Evolutionary conservation across 2,113 vertebrate genomes (phyloP), one percentile per base, ranked within the genome.

Genomic region (Oceanites oceanicus): DNA sequence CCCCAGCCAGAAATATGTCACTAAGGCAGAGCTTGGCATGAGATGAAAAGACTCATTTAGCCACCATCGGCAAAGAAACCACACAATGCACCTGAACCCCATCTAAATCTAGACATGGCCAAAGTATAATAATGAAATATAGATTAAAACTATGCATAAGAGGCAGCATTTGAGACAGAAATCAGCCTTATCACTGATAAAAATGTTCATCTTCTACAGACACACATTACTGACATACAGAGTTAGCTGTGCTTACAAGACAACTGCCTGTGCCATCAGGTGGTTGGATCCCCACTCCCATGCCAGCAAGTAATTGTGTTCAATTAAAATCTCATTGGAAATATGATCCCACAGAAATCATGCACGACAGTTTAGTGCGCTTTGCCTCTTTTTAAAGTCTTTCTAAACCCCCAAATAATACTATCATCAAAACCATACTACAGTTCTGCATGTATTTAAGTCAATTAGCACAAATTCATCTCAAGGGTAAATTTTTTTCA

Each of bases 401-500:
- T 94, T 38, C 50, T 80, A 72, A 74, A 76, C 14, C 18, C 38
- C 32, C 19, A 86, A 47, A 93, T 47, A 86, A 74, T 27, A 18
- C 2, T 20, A 75, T 2, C 10, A 4, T 61, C 55, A 79, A 94
- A 92, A 66, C 25, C 3, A 1, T 9, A 22, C 30, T 55, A 32
- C 32, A 73, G 55, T 34, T 76, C 32, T 59, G 34, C 1, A 6
- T 13, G 20, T 34, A 72, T 87, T 89, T 78, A 84, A 94, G 58
- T 29, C 65, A 93, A 74, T 76, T 62, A 84, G 63, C 30, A 45
- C 17, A 66, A 95, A 96, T 62, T 82, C 42, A 73, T 74, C 83
- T 74, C 47, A 61, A 80, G 84, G 36, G 20, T 42, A 40, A 17
- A 12, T 86, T 62, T 19, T 55, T 72, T 65, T 87, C 26, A 49